phyloP scores from a whole-genome alignment of 2,797 vertebrate species.

The Silurus lanzhouensis region DNA sequence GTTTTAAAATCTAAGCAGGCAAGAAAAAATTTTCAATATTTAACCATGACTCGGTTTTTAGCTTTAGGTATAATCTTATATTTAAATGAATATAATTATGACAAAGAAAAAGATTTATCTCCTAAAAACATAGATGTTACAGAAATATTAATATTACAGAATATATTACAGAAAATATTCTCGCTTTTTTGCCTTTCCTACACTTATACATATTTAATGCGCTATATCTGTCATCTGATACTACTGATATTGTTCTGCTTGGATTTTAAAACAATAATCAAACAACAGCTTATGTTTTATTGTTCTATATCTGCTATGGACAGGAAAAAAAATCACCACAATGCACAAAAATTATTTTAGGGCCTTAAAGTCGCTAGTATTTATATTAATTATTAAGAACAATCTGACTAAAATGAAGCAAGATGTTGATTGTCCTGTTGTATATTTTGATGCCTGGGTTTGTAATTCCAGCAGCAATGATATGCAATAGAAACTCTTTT shows the following conservation, averaged over 20 bases:
- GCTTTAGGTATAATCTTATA: not conserved
- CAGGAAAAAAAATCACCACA: not conserved
- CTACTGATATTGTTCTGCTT: no score
- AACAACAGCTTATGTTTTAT: not conserved
- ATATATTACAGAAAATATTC: not conserved
- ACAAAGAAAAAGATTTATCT: not conserved
- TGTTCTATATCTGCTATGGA: not conserved
- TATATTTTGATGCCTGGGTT: not conserved
- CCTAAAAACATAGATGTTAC: not conserved
- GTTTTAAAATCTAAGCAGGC: not conserved
- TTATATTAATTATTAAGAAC: slow-evolving; percentile 31
- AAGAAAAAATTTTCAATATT: not conserved
- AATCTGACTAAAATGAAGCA: slow-evolving; percentile 23
- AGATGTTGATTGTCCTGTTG: not conserved
- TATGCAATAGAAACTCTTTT: slow-evolving; percentile 10
- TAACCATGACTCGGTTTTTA: not conserved
- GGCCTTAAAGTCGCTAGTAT: not conserved
- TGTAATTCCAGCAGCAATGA: not conserved
- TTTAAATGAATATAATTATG: not conserved
- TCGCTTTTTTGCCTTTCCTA: not conserved
- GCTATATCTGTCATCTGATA: not conserved
- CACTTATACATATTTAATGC: no score
- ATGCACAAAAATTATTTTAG: not conserved
- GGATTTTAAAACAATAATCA: not conserved
- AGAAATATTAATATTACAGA: no score